Evolutionary conservation across 2,888 invertebrate genomes (phyloP).

Genomic region (Sympetrum striolatum): DNA sequence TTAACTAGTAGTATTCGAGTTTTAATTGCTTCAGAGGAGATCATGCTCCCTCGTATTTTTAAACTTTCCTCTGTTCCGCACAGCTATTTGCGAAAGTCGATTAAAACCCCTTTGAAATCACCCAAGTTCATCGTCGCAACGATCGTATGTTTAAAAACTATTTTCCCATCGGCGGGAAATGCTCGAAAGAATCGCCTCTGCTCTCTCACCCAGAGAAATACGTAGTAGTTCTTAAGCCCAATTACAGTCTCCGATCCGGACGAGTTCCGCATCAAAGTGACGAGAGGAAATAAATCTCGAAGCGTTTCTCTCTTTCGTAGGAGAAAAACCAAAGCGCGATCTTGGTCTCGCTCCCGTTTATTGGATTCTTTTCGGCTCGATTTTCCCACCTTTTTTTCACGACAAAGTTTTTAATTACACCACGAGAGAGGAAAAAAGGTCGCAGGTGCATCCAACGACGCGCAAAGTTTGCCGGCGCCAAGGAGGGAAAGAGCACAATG

Average conservation of each 20-base stretch:
- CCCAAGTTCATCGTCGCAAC: too few species aligned
- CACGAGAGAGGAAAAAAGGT: not conserved
- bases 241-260: not conserved
- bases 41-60: too few species aligned
- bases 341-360: too few species aligned
- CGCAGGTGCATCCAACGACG: not conserved
- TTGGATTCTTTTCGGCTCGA: not conserved
- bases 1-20: too few species aligned
- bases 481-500: not conserved
- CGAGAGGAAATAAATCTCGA: not conserved
- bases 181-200: not conserved
- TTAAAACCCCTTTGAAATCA: too few species aligned
- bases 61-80: too few species aligned
- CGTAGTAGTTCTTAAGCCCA: not conserved
- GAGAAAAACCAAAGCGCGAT: not conserved
- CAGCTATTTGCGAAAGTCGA: too few species aligned
- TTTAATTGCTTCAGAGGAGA: too few species aligned
- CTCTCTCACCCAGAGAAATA: not conserved
- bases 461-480: not conserved
- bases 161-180: not conserved
- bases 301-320: not conserved
- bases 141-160: too few species aligned
- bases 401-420: not conserved
- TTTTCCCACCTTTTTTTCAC: not conserved
- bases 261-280: not conserved